Percentiles rank a stretch among this genome's conserved stretches.
phyloP scores from a whole-genome alignment of 2,888 invertebrate genomes.

The Campoplex capitator region DNA sequence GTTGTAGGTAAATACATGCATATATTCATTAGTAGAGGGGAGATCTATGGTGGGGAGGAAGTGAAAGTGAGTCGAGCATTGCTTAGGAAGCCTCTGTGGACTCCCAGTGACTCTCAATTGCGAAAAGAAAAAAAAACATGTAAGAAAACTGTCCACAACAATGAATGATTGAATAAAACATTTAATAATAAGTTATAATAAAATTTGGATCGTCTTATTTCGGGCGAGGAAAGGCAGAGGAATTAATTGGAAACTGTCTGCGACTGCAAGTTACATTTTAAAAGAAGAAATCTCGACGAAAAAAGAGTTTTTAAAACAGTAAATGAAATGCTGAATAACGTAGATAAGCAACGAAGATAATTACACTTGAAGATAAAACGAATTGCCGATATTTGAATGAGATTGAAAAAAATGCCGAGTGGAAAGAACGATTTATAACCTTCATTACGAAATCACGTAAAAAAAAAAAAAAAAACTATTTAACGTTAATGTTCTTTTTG shows the following conservation, averaged over 20 bases:
- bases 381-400: neutral
- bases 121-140: constrained; percentile 4
- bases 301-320: neutral
- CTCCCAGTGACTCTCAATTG: constrained; percentile 81
- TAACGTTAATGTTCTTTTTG: neutral
- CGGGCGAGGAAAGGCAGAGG: too few relatives aligned
- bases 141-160: neutral
- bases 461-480: neutral
- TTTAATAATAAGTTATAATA: neutral
- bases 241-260: neutral
- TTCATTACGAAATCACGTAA: neutral
- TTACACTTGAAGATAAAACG: neutral
- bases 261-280: neutral
- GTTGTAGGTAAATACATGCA: constrained; percentile 54
- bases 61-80: constrained; percentile 84
- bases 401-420: neutral
- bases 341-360: neutral
- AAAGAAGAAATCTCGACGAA: neutral
- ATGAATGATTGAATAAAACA: neutral
- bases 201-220: neutral
- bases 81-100: constrained; percentile 83
- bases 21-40: constrained; percentile 44
- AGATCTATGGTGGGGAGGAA: constrained; percentile 77
- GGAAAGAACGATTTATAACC: neutral
- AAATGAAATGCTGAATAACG: neutral